These are phyloP conservation scores for Pogona vitticeps DNA, from an alignment of 2,113 vertebrate species.

Conservation along the genomic window DNA sequence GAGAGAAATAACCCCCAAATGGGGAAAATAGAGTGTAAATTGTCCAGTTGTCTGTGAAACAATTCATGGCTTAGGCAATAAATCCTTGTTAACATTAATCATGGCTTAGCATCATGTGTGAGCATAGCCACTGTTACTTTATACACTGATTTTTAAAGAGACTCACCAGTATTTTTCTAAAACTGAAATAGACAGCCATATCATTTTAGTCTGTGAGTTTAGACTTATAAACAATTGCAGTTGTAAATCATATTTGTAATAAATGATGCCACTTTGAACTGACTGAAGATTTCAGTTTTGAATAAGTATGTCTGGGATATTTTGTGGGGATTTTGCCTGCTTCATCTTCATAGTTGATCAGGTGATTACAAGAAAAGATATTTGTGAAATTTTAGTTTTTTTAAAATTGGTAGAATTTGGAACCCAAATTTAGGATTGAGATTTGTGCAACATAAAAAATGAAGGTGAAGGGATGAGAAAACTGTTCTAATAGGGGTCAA, in stretches of 20 bases:
- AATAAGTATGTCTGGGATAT: not conserved
- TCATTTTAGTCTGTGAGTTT: not conserved
- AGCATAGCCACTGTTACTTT: not conserved
- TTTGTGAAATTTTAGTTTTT: not conserved
- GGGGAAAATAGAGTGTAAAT: no score
- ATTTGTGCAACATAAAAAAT: conserved; percentile 1
- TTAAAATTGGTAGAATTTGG: not conserved
- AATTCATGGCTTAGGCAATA: no score
- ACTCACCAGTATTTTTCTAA: not conserved
- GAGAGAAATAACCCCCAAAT: no score
- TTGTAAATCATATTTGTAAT: not conserved
- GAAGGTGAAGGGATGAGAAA: not conserved
- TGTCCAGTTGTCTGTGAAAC: no score
- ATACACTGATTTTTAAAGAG: not conserved
- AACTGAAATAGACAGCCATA: not conserved
- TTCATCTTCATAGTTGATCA: not conserved
- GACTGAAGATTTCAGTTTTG: not conserved
- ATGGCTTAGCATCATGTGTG: not conserved
- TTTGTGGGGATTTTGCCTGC: not conserved
- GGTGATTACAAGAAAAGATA: not conserved
- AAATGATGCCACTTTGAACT: not conserved
- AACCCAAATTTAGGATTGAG: not conserved
- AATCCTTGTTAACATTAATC: no score
- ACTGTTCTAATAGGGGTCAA: no score
- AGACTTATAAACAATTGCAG: not conserved